A percentile compares a stretch with the other conserved stretches of the same genome.
Conservation (phyloP, 2,797 vertebrate genomes). For the Hylomyscus alleni region DNA sequence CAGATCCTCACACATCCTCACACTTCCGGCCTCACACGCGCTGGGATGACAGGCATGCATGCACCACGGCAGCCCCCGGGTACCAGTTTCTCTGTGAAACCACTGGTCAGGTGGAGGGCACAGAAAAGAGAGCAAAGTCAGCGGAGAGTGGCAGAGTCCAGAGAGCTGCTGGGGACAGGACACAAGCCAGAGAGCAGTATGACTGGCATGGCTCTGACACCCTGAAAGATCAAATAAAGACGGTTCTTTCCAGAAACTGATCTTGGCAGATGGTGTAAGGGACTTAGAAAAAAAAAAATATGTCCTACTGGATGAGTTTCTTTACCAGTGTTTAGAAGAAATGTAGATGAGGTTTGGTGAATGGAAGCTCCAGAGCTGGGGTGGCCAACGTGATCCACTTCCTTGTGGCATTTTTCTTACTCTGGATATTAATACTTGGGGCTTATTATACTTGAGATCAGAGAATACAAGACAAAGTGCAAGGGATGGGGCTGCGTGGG, state of each 20-base stretch:
- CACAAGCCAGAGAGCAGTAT: neutral
- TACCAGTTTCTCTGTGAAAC: neutral
- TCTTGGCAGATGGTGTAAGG: neutral
- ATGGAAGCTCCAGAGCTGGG: neutral
- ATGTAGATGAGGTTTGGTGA: neutral
- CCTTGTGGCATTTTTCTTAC: neutral
- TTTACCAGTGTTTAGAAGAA: neutral
- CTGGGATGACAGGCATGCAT: neutral
- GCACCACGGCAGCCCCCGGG: neutral
- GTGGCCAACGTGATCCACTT: neutral
- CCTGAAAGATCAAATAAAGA: neutral
- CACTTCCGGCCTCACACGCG: neutral
- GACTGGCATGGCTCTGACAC: neutral
- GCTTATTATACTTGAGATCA: neutral
- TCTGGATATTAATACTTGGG: neutral
- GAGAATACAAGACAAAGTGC: neutral
- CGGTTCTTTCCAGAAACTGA: neutral
- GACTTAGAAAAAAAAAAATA: neutral
- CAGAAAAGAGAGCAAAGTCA: neutral
- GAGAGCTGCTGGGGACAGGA: neutral
- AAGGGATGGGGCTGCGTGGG: neutral
- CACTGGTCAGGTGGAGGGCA: neutral
- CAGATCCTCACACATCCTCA: neutral
- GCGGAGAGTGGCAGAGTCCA: neutral
- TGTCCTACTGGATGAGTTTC: neutral